phyloP scores from a whole-genome alignment of 2,797 vertebrate species.

The Oreortyx pictus region DNA sequence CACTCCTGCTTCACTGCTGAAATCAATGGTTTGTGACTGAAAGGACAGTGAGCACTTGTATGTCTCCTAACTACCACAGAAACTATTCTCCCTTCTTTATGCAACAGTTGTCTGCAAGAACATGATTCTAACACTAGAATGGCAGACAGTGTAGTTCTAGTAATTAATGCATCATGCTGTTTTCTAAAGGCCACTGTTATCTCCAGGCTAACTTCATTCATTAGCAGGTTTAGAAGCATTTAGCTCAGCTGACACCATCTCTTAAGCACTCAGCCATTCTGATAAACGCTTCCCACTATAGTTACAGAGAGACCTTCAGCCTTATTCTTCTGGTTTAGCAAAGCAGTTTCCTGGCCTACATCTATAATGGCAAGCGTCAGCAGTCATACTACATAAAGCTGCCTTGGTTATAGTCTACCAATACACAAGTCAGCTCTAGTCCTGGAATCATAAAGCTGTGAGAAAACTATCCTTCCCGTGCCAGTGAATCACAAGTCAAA shows the following conservation, averaged over 20 bases:
- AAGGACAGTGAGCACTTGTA: neutral
- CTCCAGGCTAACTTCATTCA: neutral
- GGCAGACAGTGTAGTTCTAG: neutral
- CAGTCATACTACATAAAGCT: too few relatives aligned
- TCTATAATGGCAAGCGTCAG: too few relatives aligned
- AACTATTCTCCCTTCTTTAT: neutral
- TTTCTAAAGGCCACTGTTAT: neutral
- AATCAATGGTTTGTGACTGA: neutral
- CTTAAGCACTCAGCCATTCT: neutral
- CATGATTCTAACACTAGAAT: neutral
- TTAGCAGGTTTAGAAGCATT: neutral
- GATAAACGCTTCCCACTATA: neutral
- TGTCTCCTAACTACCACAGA: neutral
- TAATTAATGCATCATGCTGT: neutral
- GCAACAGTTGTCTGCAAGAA: neutral
- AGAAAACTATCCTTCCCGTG: neutral
- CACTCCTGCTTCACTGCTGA: too few relatives aligned
- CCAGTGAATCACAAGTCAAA: neutral
- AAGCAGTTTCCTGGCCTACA: neutral
- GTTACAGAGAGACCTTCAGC: neutral
- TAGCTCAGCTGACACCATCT: neutral
- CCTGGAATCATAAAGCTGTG: neutral
- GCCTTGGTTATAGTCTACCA: neutral
- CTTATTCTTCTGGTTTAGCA: neutral
- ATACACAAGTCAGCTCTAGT: neutral